Conservation (phyloP, 2,888 invertebrate species). For the Drosophila monieri region DNA sequence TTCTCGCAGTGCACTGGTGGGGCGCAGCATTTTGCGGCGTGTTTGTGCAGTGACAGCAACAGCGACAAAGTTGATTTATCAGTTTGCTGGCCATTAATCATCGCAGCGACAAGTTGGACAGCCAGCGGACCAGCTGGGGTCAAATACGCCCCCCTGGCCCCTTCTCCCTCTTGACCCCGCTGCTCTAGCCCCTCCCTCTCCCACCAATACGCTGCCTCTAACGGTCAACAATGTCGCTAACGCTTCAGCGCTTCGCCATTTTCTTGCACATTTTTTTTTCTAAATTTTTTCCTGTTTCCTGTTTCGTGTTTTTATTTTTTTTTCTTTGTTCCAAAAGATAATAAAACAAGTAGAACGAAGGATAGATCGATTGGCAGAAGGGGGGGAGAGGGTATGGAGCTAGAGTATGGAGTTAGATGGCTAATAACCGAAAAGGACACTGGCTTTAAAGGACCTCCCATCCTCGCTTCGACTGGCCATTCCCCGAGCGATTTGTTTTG, state of each 20-base stretch:
- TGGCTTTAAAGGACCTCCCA: conserved; percentile 16
- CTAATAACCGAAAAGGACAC: conserved; percentile 41
- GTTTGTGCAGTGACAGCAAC: conserved; percentile 76
- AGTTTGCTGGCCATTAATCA: conserved; percentile 81
- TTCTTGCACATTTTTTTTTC: conserved; percentile 19
- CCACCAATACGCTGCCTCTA: conserved; percentile 23
- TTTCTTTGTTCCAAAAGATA: conserved; percentile 15
- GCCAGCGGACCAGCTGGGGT: conserved; percentile 78
- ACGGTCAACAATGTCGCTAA: conserved; percentile 70
- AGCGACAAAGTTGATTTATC: conserved; percentile 81
- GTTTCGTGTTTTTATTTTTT: background rate
- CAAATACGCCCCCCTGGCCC: conserved; percentile 44
- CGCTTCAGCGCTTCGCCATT: conserved; percentile 71
- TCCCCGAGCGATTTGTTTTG: conserved; percentile 62
- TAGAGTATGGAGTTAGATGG: background rate
- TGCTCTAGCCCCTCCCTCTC: background rate
- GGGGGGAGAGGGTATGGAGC: background rate
- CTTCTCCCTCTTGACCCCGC: background rate
- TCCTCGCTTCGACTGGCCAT: background rate
- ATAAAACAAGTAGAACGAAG: conserved; percentile 20
- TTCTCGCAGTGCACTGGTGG: conserved; percentile 31
- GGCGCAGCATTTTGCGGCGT: conserved; percentile 73
- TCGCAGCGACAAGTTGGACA: conserved; percentile 80
- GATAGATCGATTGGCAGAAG: conserved; percentile 10
- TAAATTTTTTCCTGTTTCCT: conserved; percentile 7